These are phyloP conservation scores for Myotis yumanensis DNA, from an alignment of 2,113 vertebrate species.

Conservation along the genomic window DNA sequence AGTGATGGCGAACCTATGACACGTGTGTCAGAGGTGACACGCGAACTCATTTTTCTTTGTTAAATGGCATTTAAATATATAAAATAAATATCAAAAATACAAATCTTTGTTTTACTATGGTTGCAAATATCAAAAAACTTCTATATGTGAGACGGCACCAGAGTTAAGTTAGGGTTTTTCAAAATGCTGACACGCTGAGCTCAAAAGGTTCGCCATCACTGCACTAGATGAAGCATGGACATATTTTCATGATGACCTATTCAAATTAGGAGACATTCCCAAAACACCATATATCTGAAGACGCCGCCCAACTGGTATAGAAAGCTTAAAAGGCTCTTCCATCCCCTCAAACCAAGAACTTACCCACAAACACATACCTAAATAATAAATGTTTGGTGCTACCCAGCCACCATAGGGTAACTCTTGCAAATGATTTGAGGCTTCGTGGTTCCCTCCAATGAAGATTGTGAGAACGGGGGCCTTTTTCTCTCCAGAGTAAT, in stretches of 20 bases:
- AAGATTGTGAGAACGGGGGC: conserved; percentile 96
- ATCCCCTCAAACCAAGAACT: background rate
- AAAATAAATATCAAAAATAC: no score
- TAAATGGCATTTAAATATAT: no score
- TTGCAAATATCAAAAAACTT: no score
- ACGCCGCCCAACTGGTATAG: background rate
- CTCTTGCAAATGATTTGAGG: conserved; percentile 96
- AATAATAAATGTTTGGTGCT: conserved; percentile 97
- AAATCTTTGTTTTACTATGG: no score
- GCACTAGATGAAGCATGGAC: background rate
- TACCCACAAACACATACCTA: conserved; percentile 86
- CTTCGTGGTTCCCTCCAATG: conserved; percentile 98
- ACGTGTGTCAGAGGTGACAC: no score
- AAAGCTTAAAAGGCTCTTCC: conserved; percentile 21
- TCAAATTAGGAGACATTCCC: conserved; percentile 34
- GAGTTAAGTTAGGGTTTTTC: no score
- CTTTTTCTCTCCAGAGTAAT: conserved; percentile 97
- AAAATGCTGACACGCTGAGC: no score
- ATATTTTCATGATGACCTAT: background rate
- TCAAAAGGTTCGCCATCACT: no score
- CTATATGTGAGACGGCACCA: no score
- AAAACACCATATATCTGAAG: background rate
- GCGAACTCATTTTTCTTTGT: no score
- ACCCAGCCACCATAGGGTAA: conserved; percentile 98
- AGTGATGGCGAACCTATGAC: no score